Conservation (phyloP, 2,797 vertebrate genomes). For the Eospalax fontanierii region DNA sequence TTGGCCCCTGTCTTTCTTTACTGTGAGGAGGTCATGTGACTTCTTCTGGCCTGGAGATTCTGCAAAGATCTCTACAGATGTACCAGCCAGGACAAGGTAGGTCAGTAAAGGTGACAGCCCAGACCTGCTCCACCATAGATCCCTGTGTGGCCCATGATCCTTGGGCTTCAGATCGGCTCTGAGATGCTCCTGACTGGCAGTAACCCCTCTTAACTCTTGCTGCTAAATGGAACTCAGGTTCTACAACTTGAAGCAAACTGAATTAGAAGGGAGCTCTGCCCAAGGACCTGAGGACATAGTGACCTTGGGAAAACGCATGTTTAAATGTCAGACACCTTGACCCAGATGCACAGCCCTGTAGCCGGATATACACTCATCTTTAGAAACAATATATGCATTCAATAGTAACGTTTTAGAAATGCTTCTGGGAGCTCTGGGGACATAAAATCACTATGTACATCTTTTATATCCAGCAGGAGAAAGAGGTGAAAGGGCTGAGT, state of each 20-base stretch:
- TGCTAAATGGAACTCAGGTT: slow-evolving; percentile 39
- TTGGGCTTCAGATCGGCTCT: slow-evolving; percentile 6
- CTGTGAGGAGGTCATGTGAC: slow-evolving; percentile 61
- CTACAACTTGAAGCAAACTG: slow-evolving; percentile 35
- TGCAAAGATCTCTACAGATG: slow-evolving; percentile 81
- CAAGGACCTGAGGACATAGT: slow-evolving; percentile 36
- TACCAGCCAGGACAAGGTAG: slow-evolving; percentile 43
- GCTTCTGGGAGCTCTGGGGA: slow-evolving; percentile 87
- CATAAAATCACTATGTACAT: slow-evolving; percentile 83
- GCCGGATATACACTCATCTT: slow-evolving; percentile 74
- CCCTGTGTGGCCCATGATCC: slow-evolving; percentile 66
- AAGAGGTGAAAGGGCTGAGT: slow-evolving; percentile 77
- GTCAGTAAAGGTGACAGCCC: slow-evolving; percentile 37
- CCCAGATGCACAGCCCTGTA: slow-evolving; percentile 59
- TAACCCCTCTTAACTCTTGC: slow-evolving; percentile 54
- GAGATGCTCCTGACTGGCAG: slow-evolving; percentile 25
- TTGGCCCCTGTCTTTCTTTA: slow-evolving; percentile 66
- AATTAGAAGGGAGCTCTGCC: slow-evolving; percentile 59
- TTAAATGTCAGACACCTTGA: slow-evolving; percentile 45
- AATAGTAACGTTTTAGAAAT: slow-evolving; percentile 86
- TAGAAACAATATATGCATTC: slow-evolving; percentile 76
- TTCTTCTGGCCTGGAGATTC: slow-evolving; percentile 70
- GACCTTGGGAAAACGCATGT: slow-evolving; percentile 52
- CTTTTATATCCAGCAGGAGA: slow-evolving; percentile 88
- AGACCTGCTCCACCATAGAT: slow-evolving; percentile 27